Evolutionary conservation across 2,797 vertebrate species (phyloP).

Genomic region (Cynopterus sphinx): DNA sequence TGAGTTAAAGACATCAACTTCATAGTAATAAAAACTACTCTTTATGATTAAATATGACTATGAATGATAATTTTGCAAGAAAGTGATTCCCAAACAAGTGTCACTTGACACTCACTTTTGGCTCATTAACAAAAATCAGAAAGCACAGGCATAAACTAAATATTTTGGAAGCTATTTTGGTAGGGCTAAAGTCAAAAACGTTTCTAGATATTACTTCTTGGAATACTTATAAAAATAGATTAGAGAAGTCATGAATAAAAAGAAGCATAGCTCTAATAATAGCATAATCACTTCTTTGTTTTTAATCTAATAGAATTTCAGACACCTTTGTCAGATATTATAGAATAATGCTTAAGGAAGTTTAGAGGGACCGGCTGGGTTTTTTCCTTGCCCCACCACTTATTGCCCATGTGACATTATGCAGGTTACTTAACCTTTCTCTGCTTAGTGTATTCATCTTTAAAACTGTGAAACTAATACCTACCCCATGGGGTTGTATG

Average conservation of each 20-base stretch:
- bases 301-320: background rate
- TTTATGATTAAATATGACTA: background rate
- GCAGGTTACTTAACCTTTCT: background rate
- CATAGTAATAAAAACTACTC: background rate
- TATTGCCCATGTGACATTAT: background rate
- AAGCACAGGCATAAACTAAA: background rate
- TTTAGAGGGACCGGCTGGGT: rapidly evolving
- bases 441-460: background rate
- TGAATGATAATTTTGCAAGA: background rate
- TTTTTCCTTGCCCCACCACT: background rate
- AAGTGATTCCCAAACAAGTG: background rate
- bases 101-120: background rate
- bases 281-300: background rate
- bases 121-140: conserved; percentile 5
- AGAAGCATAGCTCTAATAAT: background rate
- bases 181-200: background rate
- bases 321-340: background rate
- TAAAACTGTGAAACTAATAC: background rate
- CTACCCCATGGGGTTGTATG: background rate
- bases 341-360: background rate
- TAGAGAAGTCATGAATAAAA: background rate
- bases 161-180: background rate
- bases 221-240: background rate
- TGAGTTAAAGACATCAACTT: background rate
- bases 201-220: background rate